Base-by-base conservation (phyloP, 2,888 invertebrate species). In the Smittia sp. region DNA sequence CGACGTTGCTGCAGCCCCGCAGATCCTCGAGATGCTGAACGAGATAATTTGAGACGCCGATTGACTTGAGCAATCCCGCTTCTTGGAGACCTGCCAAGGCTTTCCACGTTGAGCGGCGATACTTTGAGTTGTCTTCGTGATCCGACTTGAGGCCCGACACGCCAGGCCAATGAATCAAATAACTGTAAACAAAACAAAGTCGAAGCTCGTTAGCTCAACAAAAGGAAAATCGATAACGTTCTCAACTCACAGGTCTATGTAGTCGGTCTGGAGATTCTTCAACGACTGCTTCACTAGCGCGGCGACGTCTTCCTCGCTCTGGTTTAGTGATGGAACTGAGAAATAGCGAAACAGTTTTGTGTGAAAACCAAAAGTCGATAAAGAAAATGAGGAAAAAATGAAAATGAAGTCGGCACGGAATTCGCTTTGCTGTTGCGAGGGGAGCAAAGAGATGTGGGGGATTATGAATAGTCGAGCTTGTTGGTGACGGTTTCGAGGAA, bases 41-140 rank as follows among this genome's bases (percentile, higher is more conserved):
- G 1, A 87, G 89, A 78, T 89, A 94, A 81, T 94, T 94, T 0
- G 93, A 92, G 0, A 94, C 93, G 0, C 94, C 94, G 76, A 94
- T 90, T 1, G 90, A 86, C 78, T 85, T 15, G 2, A 74, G 32
- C n/a, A 58, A 22, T 69, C 91, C 90, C 75, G 86, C 82, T 68
- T 87, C 84, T 75, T 89, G 85, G 0, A 90, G 82, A 73, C 87
- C 83, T 4, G 87, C 86, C 77, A 94, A 80, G 9, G 86, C 85
- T 68, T 82, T 79, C 93, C 93, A 94, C 69, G 90, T 90, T 70
- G 83, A 80, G 32, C 83, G 81, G 32, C 93, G 83, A n/a, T 88
- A 78, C 73, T 83, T 79, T 15, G 79, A 77, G 78, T 91, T 90
- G 38, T 83, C 81, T 1, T 82, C 77, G 78, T 88, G 87, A n/a